A percentile compares a stretch with the other conserved stretches of the same genome.
Conservation (phyloP, 2,113 vertebrate species). For the Platycercus adscitus region DNA sequence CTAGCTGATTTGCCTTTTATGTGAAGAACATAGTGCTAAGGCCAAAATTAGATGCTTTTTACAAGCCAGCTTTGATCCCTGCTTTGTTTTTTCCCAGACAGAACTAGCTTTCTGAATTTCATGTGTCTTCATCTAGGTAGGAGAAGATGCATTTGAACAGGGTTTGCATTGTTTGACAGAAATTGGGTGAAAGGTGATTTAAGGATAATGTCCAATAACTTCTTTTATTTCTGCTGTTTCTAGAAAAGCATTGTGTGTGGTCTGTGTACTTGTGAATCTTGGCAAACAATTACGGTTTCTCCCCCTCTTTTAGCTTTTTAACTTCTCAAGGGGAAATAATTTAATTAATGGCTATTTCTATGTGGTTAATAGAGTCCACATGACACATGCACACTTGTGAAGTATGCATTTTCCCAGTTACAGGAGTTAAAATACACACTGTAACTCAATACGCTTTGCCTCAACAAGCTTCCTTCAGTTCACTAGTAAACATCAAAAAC, state of each 20-base stretch:
- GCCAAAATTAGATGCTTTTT: background rate
- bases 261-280: background rate
- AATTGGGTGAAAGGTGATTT: background rate
- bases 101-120: background rate
- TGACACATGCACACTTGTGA: background rate
- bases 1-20: background rate
- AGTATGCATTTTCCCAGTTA: background rate
- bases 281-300: background rate
- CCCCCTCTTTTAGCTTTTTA: background rate
- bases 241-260: background rate
- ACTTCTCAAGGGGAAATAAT: background rate
- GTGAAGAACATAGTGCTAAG: background rate
- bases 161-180: background rate
- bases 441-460: background rate
- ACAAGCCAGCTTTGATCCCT: background rate
- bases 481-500: background rate
- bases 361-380: background rate
- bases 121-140: background rate
- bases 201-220: background rate
- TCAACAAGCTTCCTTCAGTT: background rate
- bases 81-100: background rate
- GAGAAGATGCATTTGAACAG: background rate
- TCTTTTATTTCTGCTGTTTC: background rate
- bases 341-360: background rate
- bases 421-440: too few species aligned